Percentiles rank a stretch among this genome's conserved stretches.
phyloP scores from a whole-genome alignment of 2,888 invertebrate genomes.

The Pristionchus mayeri region DNA sequence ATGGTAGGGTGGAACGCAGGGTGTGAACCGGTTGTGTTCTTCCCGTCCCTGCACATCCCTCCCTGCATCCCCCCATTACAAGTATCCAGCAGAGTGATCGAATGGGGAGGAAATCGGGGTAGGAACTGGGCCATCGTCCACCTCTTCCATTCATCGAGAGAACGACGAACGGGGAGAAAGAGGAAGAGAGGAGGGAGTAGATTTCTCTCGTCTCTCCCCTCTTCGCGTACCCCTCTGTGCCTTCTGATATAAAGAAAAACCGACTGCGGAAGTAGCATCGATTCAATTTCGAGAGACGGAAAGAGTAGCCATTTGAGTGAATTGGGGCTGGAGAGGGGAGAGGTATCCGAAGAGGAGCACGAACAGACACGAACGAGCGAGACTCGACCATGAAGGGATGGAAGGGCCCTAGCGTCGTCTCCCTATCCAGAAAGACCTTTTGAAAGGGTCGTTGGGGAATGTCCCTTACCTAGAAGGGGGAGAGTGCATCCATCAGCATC shows the following conservation, averaged over 20 bases:
- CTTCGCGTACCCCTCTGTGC: slow-evolving; percentile 21
- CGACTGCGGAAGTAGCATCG: slow-evolving; percentile 23
- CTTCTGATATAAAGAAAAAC: slow-evolving; percentile 41
- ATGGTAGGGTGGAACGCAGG: neutral
- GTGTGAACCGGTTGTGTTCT: slow-evolving; percentile 13
- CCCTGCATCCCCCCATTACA: neutral
- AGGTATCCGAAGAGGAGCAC: slow-evolving; percentile 9
- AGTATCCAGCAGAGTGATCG: neutral
- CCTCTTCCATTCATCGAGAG: slow-evolving; percentile 19
- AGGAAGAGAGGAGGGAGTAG: slow-evolving; percentile 20
- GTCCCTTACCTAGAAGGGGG: neutral
- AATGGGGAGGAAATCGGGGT: neutral
- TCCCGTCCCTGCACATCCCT: neutral
- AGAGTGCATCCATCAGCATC: too few species aligned
- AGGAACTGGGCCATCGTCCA: too few species aligned
- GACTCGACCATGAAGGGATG: slow-evolving; percentile 3
- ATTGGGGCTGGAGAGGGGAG: neutral
- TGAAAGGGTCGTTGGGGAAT: neutral
- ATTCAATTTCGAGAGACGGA: slow-evolving; percentile 16
- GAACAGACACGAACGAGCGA: neutral
- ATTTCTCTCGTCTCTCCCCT: neutral
- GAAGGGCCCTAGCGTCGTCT: neutral
- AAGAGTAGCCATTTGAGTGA: slow-evolving; percentile 14
- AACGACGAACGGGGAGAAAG: neutral
- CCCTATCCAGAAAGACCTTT: slow-evolving; percentile 7